Base-by-base conservation (phyloP, 2,888 invertebrate species). In the Mamestra brassicae region DNA sequence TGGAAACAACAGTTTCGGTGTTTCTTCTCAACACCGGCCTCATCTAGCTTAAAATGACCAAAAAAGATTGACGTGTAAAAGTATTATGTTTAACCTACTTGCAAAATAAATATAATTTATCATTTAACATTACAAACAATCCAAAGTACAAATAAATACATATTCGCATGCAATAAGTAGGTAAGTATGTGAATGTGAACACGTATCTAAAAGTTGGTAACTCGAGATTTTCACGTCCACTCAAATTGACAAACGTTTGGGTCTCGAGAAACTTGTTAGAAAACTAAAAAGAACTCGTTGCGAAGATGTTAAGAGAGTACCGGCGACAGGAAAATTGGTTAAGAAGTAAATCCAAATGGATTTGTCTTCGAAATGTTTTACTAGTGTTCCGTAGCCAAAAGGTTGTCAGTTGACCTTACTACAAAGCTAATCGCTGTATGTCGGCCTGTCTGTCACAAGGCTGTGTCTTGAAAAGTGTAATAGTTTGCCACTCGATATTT, bases 271-370 rank as follows among this genome's bases (percentile, higher is more conserved):
- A 96, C 95, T 96, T 95, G 95, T 95, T 95, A 93, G 92, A 92
- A 94, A 95, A 95, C 91, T 94, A 93, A 94, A 95, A 95, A 94
- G 93, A 93, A 93, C 91, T 92, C 91, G 91, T 93, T 91, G 88
- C 84, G 87, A 91, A 93, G 90, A 93, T 91, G 93, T 94, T 93
- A 92, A 92, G 93, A 74, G 77, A 74, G 67, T 78, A 76, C 63
- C 61, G 62, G 55, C 38, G 42, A 47, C 61, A 54, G 36, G 57
- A 61, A 71, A 72, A 52, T 38, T 10, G 47, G 26, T 36, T 8
- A 1, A 2, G 6, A 47, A 81, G 82, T 68, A 83, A 66, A 57
- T 8, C 65, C 61, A 77, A 50, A 81, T 15, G 15, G 69, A 38
- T 55, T 5, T 36, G 57, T 71, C 63, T 26, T 15, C 50, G 52